These are phyloP conservation scores for Antrozous pallidus DNA, from an alignment of 2,797 vertebrate genomes.

Conservation along the genomic window DNA sequence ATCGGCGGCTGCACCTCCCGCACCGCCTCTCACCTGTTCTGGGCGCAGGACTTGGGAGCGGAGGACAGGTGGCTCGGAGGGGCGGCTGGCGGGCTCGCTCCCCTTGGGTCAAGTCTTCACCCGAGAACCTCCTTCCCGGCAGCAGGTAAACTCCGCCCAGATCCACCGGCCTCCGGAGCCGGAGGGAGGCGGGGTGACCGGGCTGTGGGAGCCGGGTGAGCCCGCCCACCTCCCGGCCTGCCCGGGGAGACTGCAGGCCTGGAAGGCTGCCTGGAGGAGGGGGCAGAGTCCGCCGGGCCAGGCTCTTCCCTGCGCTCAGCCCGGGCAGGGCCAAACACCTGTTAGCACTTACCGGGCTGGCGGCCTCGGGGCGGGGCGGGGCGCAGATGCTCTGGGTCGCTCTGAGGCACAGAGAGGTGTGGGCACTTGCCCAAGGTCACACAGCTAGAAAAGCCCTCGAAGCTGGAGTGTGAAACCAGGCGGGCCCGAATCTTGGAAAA, in stretches of 20 bases:
- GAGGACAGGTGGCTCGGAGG: not conserved
- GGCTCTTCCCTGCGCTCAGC: too few species aligned
- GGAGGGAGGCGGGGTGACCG: not conserved
- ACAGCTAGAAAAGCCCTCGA: not conserved
- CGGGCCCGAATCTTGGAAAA: not conserved
- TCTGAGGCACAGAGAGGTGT: not conserved
- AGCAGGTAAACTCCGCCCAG: constrained; percentile 25
- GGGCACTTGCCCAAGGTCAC: not conserved
- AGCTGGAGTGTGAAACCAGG: not conserved
- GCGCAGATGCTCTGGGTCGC: rapidly evolving
- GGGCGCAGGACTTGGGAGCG: too few species aligned
- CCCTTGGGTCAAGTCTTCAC: not conserved
- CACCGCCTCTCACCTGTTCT: too few species aligned
- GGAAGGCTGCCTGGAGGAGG: not conserved
- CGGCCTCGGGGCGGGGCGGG: not conserved
- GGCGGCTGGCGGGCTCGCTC: not conserved
- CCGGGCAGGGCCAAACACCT: too few species aligned
- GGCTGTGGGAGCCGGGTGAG: not conserved
- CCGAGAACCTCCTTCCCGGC: not conserved
- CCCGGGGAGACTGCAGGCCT: not conserved
- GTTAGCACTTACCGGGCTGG: not conserved
- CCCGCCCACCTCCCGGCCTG: not conserved
- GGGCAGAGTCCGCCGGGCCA: too few species aligned
- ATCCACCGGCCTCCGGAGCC: not conserved
- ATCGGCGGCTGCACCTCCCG: not conserved